Evolutionary conservation across 2,888 invertebrate genomes (phyloP).

Genomic region (Lithophane leautieri): DNA sequence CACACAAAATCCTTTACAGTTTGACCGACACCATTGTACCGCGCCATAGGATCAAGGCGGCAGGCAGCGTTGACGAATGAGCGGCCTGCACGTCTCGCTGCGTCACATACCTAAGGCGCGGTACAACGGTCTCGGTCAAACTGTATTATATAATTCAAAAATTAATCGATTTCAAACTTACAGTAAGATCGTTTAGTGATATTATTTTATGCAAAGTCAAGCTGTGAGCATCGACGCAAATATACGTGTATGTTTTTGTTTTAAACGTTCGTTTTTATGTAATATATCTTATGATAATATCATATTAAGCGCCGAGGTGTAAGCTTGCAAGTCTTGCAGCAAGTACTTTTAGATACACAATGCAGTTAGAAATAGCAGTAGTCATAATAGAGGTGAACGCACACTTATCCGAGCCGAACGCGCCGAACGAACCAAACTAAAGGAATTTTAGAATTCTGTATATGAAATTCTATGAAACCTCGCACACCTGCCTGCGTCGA

Average conservation of each 20-base stretch:
- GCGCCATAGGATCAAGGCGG: too few relatives aligned
- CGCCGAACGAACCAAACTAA: too few relatives aligned
- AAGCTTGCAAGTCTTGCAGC: conserved; percentile 12
- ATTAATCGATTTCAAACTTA: neutral
- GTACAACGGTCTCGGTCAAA: too few relatives aligned
- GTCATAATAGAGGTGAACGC: neutral
- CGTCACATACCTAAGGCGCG: too few relatives aligned
- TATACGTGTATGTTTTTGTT: neutral
- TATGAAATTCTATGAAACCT: too few relatives aligned
- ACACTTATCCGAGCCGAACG: too few relatives aligned
- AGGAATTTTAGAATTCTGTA: too few relatives aligned
- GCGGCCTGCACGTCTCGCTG: too few relatives aligned
- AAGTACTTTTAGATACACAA: neutral
- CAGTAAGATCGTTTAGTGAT: neutral
- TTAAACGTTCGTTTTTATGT: neutral
- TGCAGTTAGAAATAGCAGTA: conserved; percentile 35
- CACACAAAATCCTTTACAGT: neutral
- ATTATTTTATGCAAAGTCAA: neutral
- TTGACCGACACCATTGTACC: too few relatives aligned
- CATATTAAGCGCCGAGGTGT: neutral
- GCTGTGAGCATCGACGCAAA: conserved; percentile 2
- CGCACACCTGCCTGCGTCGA: too few relatives aligned
- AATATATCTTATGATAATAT: too few relatives aligned
- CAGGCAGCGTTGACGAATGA: too few relatives aligned
- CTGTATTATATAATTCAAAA: conserved; percentile 14